Evolutionary conservation across 2,113 vertebrate genomes (phyloP).

Genomic region (Mormyrus iriodes): DNA sequence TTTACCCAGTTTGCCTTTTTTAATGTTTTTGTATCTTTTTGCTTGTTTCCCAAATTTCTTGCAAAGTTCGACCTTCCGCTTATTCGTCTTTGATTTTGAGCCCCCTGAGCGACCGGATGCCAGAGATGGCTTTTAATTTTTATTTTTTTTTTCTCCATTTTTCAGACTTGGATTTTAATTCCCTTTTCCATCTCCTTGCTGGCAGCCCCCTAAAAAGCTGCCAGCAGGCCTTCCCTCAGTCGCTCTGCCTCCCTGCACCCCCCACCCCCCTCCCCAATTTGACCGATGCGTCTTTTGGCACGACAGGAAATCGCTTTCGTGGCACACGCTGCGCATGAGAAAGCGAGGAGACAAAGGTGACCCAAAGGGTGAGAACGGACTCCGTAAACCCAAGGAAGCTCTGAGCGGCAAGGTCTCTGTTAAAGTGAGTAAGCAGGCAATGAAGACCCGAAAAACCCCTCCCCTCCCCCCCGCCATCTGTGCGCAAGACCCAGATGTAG

Average conservation of each 20-base stretch:
- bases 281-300: slow-evolving; percentile 77
- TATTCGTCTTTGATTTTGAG: not conserved
- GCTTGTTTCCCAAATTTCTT: not conserved
- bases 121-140: not conserved
- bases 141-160: slow-evolving; percentile 27
- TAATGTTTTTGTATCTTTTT: not conserved
- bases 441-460: not conserved
- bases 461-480: not conserved
- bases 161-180: slow-evolving; percentile 36
- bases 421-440: slow-evolving; percentile 88
- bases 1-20: not conserved
- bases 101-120: not conserved
- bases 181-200: slow-evolving; percentile 25
- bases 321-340: slow-evolving; percentile 97
- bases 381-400: slow-evolving; percentile 90
- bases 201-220: not conserved
- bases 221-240: not conserved
- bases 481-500: slow-evolving; percentile 23
- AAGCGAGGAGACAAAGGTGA: slow-evolving; percentile 93
- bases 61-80: not conserved
- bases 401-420: slow-evolving; percentile 83
- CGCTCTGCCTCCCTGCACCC: slow-evolving; percentile 1
- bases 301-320: slow-evolving; percentile 99
- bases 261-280: not conserved
- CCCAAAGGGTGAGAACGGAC: slow-evolving; percentile 73